Base-by-base conservation (phyloP, 2,797 vertebrate genomes). In the Amniataba percoides region DNA sequence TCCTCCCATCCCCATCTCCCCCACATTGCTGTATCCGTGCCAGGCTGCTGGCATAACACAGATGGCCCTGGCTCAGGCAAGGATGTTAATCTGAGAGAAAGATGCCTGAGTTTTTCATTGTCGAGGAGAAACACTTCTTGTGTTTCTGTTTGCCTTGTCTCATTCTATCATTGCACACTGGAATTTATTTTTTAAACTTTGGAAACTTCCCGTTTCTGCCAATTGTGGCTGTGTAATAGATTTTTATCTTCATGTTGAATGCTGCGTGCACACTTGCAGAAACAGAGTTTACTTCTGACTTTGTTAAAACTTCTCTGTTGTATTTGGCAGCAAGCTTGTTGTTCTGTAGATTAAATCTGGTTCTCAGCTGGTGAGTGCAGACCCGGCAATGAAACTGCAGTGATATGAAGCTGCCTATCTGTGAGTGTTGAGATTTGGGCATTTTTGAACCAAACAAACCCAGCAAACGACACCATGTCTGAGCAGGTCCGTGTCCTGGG, bases 41-140 rank as follows among this genome's bases (percentile, higher is more conserved):
- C 87, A 90, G 78, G 77, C 75, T 80, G 52, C 83, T 90, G 89
- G 83, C 85, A 85, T 81, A 86, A 85, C 87, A 87, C 92, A 92
- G 90, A 92, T 90, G 92, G 89, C 81, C 73, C 58, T 89, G 81
- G 85, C 87, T 87, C 80, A 77, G 78, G 73, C 81, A 74, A 19
- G 68, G 88, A 89, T 91, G 89, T 88, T 91, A 87, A 90, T 91
- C 83, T 82, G 65, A 78, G 76, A 87, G 67, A 80, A 81, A 40
- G 82, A 87, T 84, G 78, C 63, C 74, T 83, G 66, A 76, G 59
- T 63, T 87, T 83, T 57, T 81, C 56, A 74, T 82, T 87, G 74
- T 87, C 10, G 18, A 70, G 69, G 59, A 73, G 49, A 79, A 87
- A 72, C 66, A 64, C 59, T 85, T 66, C 31, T 69, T 58, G 34